These are phyloP conservation scores for Noturus placidus DNA, from an alignment of 2,113 vertebrate genomes.

Conservation along the genomic window DNA sequence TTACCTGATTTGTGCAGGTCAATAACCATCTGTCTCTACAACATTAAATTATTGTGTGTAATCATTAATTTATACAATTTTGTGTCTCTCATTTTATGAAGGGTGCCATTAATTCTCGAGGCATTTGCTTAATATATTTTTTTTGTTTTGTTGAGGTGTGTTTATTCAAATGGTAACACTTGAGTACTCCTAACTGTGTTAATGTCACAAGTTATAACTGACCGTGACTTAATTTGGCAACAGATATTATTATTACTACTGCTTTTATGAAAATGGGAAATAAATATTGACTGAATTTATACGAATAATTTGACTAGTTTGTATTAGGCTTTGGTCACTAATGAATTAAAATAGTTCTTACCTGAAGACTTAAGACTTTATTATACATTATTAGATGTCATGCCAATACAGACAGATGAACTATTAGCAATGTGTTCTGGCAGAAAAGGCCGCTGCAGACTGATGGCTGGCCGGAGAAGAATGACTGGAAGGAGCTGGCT, in stretches of 20 bases:
- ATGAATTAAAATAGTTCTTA: not conserved
- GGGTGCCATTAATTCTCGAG: not conserved
- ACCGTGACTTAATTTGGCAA: too few relatives aligned
- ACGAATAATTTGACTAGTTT: not conserved
- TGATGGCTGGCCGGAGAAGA: slow-evolving; percentile 66
- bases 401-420: not conserved
- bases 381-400: not conserved
- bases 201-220: too few relatives aligned
- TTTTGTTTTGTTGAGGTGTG: too few relatives aligned
- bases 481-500: slow-evolving; percentile 51
- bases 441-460: slow-evolving; percentile 71
- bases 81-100: not conserved
- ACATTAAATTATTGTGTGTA: not conserved
- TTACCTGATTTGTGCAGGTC: not conserved
- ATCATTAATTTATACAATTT: not conserved
- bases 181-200: too few relatives aligned
- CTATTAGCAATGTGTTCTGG: not conserved
- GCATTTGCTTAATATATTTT: too few relatives aligned
- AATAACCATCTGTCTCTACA: not conserved
- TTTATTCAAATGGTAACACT: too few relatives aligned
- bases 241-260: too few relatives aligned
- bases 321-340: not conserved
- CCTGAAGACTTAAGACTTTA: not conserved
- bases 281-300: not conserved
- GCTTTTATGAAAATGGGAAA: not conserved